Conservation (phyloP, 2,113 vertebrate species). For the Cryptotis parvus region DNA sequence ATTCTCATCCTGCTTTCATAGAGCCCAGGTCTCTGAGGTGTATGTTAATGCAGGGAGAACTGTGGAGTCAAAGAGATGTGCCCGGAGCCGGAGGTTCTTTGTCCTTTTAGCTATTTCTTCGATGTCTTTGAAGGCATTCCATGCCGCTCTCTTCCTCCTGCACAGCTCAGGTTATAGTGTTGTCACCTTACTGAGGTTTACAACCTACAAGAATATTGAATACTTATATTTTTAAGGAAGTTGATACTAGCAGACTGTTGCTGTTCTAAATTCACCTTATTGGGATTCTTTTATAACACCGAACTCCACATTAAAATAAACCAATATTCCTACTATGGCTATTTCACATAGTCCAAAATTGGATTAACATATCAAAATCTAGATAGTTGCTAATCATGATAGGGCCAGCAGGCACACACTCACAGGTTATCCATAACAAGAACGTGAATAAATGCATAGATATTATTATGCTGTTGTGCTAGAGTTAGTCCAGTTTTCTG, state of each 20-base stretch:
- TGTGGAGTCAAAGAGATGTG: too few species aligned
- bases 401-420: neutral
- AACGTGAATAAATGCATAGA: neutral
- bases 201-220: neutral
- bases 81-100: too few species aligned
- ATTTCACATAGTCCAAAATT: neutral
- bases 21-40: too few species aligned
- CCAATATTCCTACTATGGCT: neutral
- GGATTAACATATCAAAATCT: slow-evolving; percentile 30
- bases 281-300: neutral
- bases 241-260: neutral
- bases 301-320: neutral
- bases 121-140: too few species aligned
- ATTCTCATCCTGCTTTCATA: too few species aligned
- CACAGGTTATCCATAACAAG: neutral
- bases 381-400: neutral
- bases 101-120: too few species aligned
- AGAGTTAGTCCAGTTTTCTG: neutral
- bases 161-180: too few species aligned
- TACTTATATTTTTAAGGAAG: slow-evolving; percentile 1
- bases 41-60: too few species aligned
- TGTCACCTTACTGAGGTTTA: slow-evolving; percentile 6
- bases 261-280: neutral
- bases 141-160: too few species aligned
- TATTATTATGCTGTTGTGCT: neutral